Evolutionary conservation across 23 tunicate species (phyloP), one percentile per base, ranked within the genome.

Genomic region (Styela clava): DNA sequence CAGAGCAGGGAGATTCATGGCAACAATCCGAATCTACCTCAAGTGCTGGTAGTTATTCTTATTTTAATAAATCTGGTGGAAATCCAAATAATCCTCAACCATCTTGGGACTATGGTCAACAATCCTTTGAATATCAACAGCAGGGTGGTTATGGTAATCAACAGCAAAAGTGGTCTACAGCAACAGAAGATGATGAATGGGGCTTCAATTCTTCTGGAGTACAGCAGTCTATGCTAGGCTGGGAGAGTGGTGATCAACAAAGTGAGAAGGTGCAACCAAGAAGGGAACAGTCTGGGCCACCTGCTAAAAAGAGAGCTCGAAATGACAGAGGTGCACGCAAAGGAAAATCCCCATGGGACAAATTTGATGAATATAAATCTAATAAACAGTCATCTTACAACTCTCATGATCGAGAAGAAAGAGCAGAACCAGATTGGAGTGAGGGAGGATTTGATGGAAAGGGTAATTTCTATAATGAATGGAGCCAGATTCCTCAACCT

Each of bases 11-110:
- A 44, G 12, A 44, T 12, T 44, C 56, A 44, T 44, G 56, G 56
- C 12, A 7, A 12, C 56, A 44, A 12, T n/a, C n/a, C n/a, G 9
- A 44, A 44, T 44, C 56, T 44, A 5, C 56, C 7, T 44, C 56
- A 65, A 65, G 70, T 65, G 70, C 70, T 65, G 31, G 70, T 65
- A 27, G 70, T 65, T 65, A 65, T 65, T 65, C 70, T 27, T 65
- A 65, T 18, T 65, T 65, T 27, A 65, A 65, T 27, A 65, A 65
- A 27, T 18, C 70, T 65, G 30, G 31, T 16, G 70, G 30, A 24
- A 24, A 44, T 44, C 56, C 7, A 12, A 7, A 44, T 5, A 44
- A 44, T 5, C 7, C 7, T 44, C 56, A 44, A 44, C 56, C 7
- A 44, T 44, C 56, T 44, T 44, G 56, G 56, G 12, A 65, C 7